These are phyloP conservation scores for Rhabdophis nuchalis DNA, from an alignment of 2,797 vertebrate genomes.

Conservation along the genomic window DNA sequence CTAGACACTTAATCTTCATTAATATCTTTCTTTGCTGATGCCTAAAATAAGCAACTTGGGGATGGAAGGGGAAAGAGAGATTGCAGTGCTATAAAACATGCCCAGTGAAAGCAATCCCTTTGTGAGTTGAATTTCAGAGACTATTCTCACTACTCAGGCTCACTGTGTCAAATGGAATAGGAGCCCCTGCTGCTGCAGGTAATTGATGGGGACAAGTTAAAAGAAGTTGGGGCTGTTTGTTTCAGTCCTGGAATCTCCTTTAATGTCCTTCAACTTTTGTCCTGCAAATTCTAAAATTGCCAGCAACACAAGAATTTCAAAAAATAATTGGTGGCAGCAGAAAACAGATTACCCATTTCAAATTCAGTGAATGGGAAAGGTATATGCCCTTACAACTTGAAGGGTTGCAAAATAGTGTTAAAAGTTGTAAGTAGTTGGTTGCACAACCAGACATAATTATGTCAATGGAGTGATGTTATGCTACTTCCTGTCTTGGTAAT, in stretches of 20 bases:
- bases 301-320: neutral
- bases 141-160: neutral
- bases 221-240: neutral
- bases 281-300: neutral
- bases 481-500: neutral
- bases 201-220: neutral
- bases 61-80: neutral
- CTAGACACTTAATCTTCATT: neutral
- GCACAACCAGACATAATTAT: neutral
- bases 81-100: neutral
- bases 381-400: neutral
- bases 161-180: neutral
- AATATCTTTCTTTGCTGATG: neutral
- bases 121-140: neutral
- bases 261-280: neutral
- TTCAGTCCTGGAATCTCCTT: neutral
- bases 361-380: neutral
- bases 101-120: neutral
- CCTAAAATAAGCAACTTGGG: neutral
- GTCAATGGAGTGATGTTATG: neutral
- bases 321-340: neutral
- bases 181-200: neutral
- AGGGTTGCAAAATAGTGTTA: neutral
- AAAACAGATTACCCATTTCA: neutral
- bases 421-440: neutral